A percentile compares a stretch with the other conserved stretches of the same genome.
Evolutionary conservation across 2,888 invertebrate species (phyloP).

Genomic region (Drosophila kambysellisi): DNA sequence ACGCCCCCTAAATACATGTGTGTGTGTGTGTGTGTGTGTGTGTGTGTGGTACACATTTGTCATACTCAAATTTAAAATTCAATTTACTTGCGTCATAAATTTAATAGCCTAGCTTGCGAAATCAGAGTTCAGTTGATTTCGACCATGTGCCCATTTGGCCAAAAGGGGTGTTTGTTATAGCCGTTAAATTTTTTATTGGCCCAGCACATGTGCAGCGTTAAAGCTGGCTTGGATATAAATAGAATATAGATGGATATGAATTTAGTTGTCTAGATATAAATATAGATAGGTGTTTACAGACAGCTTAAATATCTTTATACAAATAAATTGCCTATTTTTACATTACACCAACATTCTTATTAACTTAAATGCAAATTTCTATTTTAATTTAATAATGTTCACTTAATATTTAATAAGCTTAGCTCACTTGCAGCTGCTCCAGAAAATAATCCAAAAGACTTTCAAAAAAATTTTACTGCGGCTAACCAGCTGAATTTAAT

Average conservation of each 20-base stretch:
- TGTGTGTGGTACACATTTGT: constrained; percentile 81
- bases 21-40: constrained; percentile 16
- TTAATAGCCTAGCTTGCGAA: constrained; percentile 70
- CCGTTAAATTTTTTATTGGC: constrained; percentile 14
- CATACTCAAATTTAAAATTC: constrained; percentile 84
- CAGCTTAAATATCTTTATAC: background rate
- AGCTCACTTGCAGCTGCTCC: background rate
- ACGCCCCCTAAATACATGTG: constrained; percentile 21
- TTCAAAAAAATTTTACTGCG: background rate
- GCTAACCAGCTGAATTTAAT: background rate
- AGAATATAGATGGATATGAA: background rate
- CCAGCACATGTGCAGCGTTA: constrained; percentile 5
- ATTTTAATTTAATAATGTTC: background rate
- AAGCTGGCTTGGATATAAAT: background rate
- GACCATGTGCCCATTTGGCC: constrained; percentile 35
- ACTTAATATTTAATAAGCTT: background rate
- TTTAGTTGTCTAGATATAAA: background rate
- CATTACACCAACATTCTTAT: background rate
- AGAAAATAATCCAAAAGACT: background rate
- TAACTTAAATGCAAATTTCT: background rate
- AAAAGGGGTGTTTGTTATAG: constrained; percentile 29
- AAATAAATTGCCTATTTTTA: background rate
- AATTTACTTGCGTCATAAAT: constrained; percentile 82
- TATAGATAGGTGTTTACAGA: background rate
- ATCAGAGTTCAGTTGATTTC: constrained; percentile 56